Base-by-base conservation (phyloP, 2,797 vertebrate genomes). In the Apogon talboti region DNA sequence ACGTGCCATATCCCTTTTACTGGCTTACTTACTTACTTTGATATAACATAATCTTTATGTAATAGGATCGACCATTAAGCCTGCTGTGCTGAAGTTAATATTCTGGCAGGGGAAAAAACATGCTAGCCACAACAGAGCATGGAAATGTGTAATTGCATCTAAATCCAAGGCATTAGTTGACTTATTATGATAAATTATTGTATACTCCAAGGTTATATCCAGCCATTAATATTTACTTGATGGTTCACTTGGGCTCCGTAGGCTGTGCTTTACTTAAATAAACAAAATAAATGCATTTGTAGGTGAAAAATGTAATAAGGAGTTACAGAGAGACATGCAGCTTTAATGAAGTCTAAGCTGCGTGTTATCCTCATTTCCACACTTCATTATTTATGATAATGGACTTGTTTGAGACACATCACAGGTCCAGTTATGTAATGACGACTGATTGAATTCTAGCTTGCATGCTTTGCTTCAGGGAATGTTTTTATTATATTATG, bases 151-250 rank as follows among this genome's bases (percentile, higher is more conserved):
- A 65, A 84, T 63, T 77, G 56, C 45, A 42, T 10, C 35, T 49
- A 73, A 82, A 79, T 73, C 70, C 56, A 15, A 9, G 45, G 64
- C 44, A 55, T 80, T 50, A 76, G 9, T 38, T 51, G 47, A 15
- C 71, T 69, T 79, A 65, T 78, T 73, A 62, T 19, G 30, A 11
- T 41, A 7, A 67, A 73, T 75, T 55, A 74, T 3, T 42, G 41
- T 2, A 3, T 2, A 37, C 42, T n/a, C 41, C 35, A 59, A 47
- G 35, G 45, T 41, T 28, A 12, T 24, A 24, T 1, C 19, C 53
- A 38, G 13, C 3, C 7, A 55, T 53, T 45, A 53, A 18, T 76
- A 24, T 76, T 62, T 61, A 51, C 41, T 54, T 33, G 33, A 62
- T 58, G 63, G 48, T 56, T 59, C 15, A 21, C 35, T 53, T 62